Base-by-base conservation (phyloP, 2,888 invertebrate genomes). In the Patella pellucida region DNA sequence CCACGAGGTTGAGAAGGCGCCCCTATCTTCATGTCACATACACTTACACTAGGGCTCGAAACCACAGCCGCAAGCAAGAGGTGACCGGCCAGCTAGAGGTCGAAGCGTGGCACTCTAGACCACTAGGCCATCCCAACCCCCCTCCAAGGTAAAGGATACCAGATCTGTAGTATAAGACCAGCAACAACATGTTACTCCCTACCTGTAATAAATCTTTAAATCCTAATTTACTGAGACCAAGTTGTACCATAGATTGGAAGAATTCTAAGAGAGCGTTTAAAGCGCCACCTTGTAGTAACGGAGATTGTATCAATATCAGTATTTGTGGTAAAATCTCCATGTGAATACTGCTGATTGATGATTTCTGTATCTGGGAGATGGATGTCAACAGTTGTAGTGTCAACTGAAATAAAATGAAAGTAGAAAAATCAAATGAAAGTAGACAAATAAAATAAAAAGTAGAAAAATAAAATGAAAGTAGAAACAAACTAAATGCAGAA, bases 211-310 rank as follows among this genome's bases (percentile, higher is more conserved):
- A 92, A 83, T 96, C 95, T 81, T 95, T 94, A 84, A 96, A 96
- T n/a, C 88, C 85, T 15, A 91, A 87, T 78, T 95, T 94, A 76
- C 95, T 94, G 82, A 96, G 93, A 87, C 95, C 85, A 4, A 89
- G 94, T 14, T 95, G 93, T 15, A 97, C 97, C 79, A 99, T 91
- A n/a, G 97, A 95, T 91, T 96, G 95, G 90, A 99, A 95, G 85
- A 98, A 96, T 84, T 97, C 96, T 81, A 98, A 92, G 93, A 98
- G 95, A 9, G 98, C 95, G 85, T 94, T 94, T 74, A 99, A 92
- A 0, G 98, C 98, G 3, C 96, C 95, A 54, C 98, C 97, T 93
- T 97, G 97, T 74, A 99, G 92, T 67, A 99, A 93, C 7, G 98
- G 97, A 56, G 97, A 97, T 89, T 96, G 95, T 52, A 97, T 96